Percentiles rank a stretch among this genome's conserved stretches.
Evolutionary conservation across 2,888 invertebrate genomes (phyloP).

Genomic region (Aspidiotus rigidus): DNA sequence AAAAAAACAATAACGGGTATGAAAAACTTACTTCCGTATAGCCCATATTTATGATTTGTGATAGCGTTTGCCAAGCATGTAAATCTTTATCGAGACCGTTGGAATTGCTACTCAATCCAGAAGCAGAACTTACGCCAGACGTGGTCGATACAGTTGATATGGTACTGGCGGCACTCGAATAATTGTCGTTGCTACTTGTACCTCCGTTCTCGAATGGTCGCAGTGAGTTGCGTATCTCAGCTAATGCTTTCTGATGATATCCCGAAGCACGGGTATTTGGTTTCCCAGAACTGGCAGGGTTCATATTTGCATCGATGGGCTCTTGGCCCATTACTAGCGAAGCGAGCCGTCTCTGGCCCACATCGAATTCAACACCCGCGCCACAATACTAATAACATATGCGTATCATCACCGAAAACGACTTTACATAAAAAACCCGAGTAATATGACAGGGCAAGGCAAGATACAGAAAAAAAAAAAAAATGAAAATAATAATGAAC

Average conservation of each 20-base stretch:
- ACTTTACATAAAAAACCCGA: no score
- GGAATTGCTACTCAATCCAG: slow-evolving; percentile 53
- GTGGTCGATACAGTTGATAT: slow-evolving; percentile 56
- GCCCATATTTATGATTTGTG: slow-evolving; percentile 60
- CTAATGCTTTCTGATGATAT: slow-evolving; percentile 77
- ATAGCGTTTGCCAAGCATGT: slow-evolving; percentile 54
- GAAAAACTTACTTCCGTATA: slow-evolving; percentile 57
- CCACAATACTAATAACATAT: slow-evolving; percentile 13
- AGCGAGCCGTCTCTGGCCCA: slow-evolving; percentile 31
- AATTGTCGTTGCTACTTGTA: slow-evolving; percentile 49
- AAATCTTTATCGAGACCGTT: slow-evolving; percentile 53
- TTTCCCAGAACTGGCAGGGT: slow-evolving; percentile 48
- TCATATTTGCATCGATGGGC: slow-evolving; percentile 48
- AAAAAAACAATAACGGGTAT: no score
- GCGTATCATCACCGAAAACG: neutral
- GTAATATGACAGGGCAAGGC: no score
- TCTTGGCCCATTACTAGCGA: slow-evolving; percentile 40
- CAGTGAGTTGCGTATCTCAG: slow-evolving; percentile 73
- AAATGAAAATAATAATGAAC: neutral
- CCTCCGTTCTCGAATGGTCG: slow-evolving; percentile 66
- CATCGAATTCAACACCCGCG: slow-evolving; percentile 11
- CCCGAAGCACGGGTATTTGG: slow-evolving; percentile 63
- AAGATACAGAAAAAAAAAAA: no score
- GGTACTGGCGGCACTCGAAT: slow-evolving; percentile 66
- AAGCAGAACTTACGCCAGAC: slow-evolving; percentile 53